phyloP scores from a whole-genome alignment of 2,888 invertebrate species.

The Latrodectus elegans region DNA sequence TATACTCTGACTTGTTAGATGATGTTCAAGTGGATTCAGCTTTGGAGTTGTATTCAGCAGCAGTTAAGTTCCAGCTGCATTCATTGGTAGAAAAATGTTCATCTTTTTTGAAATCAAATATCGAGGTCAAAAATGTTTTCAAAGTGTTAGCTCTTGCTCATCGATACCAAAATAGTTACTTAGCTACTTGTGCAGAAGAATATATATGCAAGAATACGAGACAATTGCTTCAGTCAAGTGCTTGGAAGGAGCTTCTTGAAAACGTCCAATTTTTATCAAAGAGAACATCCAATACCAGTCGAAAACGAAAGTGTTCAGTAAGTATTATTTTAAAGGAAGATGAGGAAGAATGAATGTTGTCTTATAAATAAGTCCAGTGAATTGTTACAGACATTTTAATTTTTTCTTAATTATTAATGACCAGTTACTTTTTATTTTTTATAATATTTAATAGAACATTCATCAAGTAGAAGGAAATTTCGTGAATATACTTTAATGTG shows the following conservation, averaged over 20 bases:
- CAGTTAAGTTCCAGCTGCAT: not conserved
- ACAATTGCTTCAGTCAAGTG: not conserved
- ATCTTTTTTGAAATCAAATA: not conserved
- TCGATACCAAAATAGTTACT: not conserved
- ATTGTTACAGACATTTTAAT: too few species aligned
- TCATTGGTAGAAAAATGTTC: not conserved
- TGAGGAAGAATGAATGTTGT: too few species aligned
- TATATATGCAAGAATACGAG: not conserved
- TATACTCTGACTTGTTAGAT: not conserved
- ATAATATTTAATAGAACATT: too few species aligned
- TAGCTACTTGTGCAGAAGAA: not conserved
- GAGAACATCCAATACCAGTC: too few species aligned
- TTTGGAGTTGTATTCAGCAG: not conserved
- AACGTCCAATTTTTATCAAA: too few species aligned
- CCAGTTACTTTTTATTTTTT: too few species aligned
- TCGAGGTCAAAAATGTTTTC: not conserved
- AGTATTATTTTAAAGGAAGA: too few species aligned
- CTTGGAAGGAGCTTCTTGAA: not conserved
- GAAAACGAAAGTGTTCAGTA: too few species aligned
- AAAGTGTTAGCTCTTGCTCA: not conserved
- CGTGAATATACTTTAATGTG: too few species aligned
- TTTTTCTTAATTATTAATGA: too few species aligned
- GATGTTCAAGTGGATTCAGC: not conserved
- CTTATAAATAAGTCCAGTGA: too few species aligned
- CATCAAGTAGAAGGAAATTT: too few species aligned